These are phyloP conservation scores for Adrianichthys oophorus DNA, from an alignment of 2,797 vertebrate species.

Conservation along the genomic window DNA sequence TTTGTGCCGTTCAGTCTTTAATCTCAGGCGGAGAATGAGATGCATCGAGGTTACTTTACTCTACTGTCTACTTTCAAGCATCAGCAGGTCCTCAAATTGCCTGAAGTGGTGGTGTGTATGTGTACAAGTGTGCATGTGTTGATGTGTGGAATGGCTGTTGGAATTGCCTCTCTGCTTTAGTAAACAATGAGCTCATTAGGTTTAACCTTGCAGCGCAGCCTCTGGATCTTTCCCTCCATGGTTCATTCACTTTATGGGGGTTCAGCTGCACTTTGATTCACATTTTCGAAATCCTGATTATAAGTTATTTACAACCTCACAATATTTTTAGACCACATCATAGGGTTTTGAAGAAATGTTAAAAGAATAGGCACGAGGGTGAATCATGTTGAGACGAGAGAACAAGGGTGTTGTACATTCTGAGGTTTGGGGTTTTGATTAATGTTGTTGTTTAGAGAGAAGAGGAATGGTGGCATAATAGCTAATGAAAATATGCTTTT, in stretches of 20 bases:
- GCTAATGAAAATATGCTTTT: not conserved
- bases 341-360: slow-evolving; percentile 10
- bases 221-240: slow-evolving; percentile 35
- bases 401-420: slow-evolving; percentile 11
- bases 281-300: not conserved
- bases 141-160: slow-evolving; percentile 4
- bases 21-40: slow-evolving; percentile 19
- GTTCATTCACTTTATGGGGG: slow-evolving; percentile 18
- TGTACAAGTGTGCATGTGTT: slow-evolving; percentile 14
- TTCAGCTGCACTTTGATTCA: not conserved
- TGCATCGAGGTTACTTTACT: slow-evolving; percentile 24
- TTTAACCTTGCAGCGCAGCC: slow-evolving; percentile 56
- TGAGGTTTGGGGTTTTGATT: not conserved
- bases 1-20: not conserved
- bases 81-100: slow-evolving; percentile 38
- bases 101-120: not conserved
- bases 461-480: not conserved
- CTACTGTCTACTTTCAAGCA: slow-evolving; percentile 32
- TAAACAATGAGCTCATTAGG: slow-evolving; percentile 49
- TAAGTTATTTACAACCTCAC: not conserved
- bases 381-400: slow-evolving; percentile 23
- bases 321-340: slow-evolving; percentile 3
- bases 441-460: not conserved
- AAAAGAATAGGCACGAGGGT: slow-evolving; percentile 11
- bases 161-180: slow-evolving; percentile 4